These are phyloP conservation scores for Menidia beryllina DNA, from an alignment of 2,113 vertebrate species.

Conservation along the genomic window DNA sequence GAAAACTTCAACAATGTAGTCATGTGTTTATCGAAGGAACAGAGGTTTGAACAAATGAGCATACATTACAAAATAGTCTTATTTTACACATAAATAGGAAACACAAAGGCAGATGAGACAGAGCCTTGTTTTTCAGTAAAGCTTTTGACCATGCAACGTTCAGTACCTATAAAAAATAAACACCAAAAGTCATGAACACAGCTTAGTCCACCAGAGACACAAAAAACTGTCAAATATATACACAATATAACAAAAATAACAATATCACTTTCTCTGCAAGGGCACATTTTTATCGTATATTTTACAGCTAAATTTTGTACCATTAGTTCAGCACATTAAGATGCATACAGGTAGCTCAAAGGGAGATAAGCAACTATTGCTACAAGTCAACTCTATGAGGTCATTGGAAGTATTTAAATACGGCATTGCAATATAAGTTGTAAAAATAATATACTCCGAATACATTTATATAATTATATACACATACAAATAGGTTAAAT, in stretches of 20 bases:
- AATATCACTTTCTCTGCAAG: constrained; percentile 64
- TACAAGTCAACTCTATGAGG: constrained; percentile 77
- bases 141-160: constrained; percentile 82
- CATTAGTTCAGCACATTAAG: constrained; percentile 74
- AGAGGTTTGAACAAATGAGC: constrained; percentile 38
- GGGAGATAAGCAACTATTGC: constrained; percentile 70
- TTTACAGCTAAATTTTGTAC: constrained; percentile 70
- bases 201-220: constrained; percentile 71
- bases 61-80: constrained; percentile 73
- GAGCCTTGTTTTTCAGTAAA: constrained; percentile 76
- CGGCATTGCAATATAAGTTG: constrained; percentile 69
- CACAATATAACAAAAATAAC: constrained; percentile 75
- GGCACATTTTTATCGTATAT: constrained; percentile 61
- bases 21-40: constrained; percentile 33
- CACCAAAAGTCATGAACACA: constrained; percentile 54
- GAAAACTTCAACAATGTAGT: constrained; percentile 32
- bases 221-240: constrained; percentile 74
- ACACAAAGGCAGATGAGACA: constrained; percentile 64
- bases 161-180: constrained; percentile 66
- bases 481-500: constrained; percentile 81
- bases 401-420: constrained; percentile 80
- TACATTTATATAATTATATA: constrained; percentile 77
- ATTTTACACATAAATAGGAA: constrained; percentile 80
- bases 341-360: constrained; percentile 75
- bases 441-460: constrained; percentile 79